Percentiles rank a stretch among this genome's conserved stretches.
phyloP scores from a whole-genome alignment of 2,888 invertebrate species.

The Unio delphinus region DNA sequence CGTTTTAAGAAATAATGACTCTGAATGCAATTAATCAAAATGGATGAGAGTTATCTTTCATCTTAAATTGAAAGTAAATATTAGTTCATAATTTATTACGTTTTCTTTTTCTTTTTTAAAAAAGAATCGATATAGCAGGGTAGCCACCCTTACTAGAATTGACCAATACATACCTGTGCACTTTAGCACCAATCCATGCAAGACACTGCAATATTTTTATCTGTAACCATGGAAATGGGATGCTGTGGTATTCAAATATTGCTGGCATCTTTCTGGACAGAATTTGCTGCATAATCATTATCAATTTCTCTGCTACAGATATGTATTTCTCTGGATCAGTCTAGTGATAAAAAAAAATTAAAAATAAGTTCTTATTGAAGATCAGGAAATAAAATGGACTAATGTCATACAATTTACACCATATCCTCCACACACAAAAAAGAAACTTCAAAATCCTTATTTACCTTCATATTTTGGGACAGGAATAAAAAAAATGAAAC shows the following conservation, averaged over 20 bases:
- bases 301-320: constrained; percentile 45
- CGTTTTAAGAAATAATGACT: too few species aligned
- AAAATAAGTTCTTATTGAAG: background rate
- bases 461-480: too few species aligned
- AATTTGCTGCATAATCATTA: constrained; percentile 59
- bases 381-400: background rate
- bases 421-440: background rate
- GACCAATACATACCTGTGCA: too few species aligned
- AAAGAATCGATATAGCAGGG: too few species aligned
- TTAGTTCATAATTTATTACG: too few species aligned
- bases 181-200: constrained; percentile 42
- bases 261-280: constrained; percentile 52
- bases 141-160: too few species aligned
- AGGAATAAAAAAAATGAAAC: too few species aligned
- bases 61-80: too few species aligned
- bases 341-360: constrained; percentile 30
- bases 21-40: too few species aligned
- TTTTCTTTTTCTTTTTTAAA: too few species aligned
- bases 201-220: constrained; percentile 64
- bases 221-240: constrained; percentile 70
- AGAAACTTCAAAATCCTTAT: background rate
- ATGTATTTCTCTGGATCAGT: constrained; percentile 37
- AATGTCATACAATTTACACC: background rate
- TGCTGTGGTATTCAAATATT: constrained; percentile 64
- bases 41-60: too few species aligned